Percentiles rank a stretch among this genome's conserved stretches.
These are phyloP conservation scores for Acanthacorydalis orientalis DNA, from an alignment of 2,888 invertebrate species.

Conservation along the genomic window DNA sequence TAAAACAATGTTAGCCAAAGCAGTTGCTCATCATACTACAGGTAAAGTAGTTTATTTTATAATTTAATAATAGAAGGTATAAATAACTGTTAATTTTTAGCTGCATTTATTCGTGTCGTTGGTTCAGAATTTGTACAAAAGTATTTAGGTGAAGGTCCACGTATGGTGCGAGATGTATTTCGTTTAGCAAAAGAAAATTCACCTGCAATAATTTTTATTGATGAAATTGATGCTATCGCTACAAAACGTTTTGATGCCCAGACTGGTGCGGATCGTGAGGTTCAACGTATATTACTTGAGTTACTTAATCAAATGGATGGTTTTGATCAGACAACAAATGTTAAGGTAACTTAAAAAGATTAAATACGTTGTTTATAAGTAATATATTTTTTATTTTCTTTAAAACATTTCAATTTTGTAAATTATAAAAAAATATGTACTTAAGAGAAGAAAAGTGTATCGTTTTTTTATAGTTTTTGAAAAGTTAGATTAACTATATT, in stretches of 20 bases:
- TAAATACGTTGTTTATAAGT: no score
- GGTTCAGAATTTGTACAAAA: constrained; percentile 99
- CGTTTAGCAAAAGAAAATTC: constrained; percentile 97
- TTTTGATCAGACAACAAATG: constrained; percentile 99
- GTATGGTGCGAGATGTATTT: constrained; percentile 99
- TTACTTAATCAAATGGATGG: constrained; percentile 99
- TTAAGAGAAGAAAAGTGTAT: background rate
- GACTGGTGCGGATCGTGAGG: constrained; percentile 95
- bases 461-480: background rate
- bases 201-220: constrained; percentile 98
- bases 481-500: no score
- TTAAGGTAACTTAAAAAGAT: constrained; percentile 48
- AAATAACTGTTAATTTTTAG: constrained; percentile 30
- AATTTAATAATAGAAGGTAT: no score
- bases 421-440: background rate
- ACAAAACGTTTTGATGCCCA: constrained; percentile 97
- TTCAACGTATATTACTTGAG: constrained; percentile 93
- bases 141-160: constrained; percentile 95
- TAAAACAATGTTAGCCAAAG: constrained; percentile 98
- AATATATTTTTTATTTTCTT: no score
- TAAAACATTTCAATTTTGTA: no score
- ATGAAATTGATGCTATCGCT: constrained; percentile 99
- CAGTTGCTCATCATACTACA: constrained; percentile 95
- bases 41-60: constrained; percentile 31
- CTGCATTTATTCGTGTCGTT: constrained; percentile 96